These are phyloP conservation scores for Erythrolamprus reginae DNA, from an alignment of 2,113 vertebrate species.

Conservation along the genomic window DNA sequence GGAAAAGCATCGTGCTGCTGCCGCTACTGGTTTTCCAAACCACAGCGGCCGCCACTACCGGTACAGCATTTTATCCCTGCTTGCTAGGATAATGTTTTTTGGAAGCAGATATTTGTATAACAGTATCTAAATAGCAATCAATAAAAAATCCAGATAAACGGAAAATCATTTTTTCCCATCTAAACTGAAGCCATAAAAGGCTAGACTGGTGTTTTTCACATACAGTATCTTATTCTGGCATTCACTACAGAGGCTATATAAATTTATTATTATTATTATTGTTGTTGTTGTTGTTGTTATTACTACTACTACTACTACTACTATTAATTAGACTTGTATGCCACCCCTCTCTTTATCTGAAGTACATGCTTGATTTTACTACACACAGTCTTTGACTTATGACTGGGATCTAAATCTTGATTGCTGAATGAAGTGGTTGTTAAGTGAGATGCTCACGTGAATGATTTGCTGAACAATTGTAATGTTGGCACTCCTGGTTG, in stretches of 20 bases:
- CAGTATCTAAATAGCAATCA: not conserved
- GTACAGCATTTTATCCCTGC: too few relatives aligned
- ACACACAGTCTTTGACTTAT: not conserved
- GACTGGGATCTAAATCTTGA: not conserved
- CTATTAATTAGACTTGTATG: too few relatives aligned
- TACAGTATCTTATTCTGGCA: not conserved
- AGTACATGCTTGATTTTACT: not conserved
- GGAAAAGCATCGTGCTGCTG: too few relatives aligned
- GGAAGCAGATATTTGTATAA: not conserved
- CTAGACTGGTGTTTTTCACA: not conserved
- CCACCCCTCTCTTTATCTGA: too few relatives aligned
- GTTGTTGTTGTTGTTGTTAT: too few relatives aligned
- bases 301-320: too few relatives aligned
- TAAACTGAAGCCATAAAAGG: not conserved
- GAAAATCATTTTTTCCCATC: not conserved
- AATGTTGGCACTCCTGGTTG: not conserved
- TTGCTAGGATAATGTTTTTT: conserved; percentile 2
- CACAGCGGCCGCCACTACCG: too few relatives aligned
- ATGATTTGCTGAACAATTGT: not conserved
- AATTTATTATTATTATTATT: too few relatives aligned
- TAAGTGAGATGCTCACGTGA: not conserved
- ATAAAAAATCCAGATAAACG: not conserved
- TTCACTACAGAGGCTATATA: not conserved
- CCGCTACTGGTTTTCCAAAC: too few relatives aligned
- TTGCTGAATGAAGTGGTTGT: not conserved